A percentile compares a stretch with the other conserved stretches of the same genome.
phyloP scores from a whole-genome alignment of 1,140 invertebrate species.

The Hermatobates lingyangjiaoensis region DNA sequence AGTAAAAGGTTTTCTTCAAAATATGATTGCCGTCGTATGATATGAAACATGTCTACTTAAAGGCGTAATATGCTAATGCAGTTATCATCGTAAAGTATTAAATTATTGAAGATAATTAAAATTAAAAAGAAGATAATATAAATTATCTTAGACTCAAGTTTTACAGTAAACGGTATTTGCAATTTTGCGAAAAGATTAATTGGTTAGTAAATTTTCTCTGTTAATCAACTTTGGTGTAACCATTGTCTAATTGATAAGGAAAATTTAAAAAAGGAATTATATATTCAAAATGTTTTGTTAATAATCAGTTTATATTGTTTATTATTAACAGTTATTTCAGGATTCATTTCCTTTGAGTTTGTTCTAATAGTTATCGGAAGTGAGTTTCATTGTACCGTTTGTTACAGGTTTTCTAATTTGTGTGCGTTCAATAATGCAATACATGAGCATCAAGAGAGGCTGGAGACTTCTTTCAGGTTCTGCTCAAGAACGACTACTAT shows the following conservation, averaged over 20 bases:
- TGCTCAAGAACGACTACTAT: conserved; percentile 64
- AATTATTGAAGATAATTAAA: too few species aligned
- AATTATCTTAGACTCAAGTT: too few species aligned
- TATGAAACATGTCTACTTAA: too few species aligned
- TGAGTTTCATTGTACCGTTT: conserved; percentile 2
- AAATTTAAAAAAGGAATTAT: background rate
- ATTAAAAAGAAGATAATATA: too few species aligned
- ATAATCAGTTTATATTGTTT: background rate
- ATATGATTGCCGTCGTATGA: too few species aligned
- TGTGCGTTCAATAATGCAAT: conserved; percentile 69
- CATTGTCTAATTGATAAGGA: background rate
- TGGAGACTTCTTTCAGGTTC: conserved; percentile 69
- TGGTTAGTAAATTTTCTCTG: too few species aligned
- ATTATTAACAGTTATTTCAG: background rate
- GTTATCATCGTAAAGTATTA: too few species aligned
- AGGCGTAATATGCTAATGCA: too few species aligned
- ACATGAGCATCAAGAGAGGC: conserved; percentile 72
- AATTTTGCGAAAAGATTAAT: too few species aligned
- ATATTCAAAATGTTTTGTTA: background rate
- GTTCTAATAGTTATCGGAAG: background rate
- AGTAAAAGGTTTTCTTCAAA: too few species aligned
- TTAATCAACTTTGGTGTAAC: background rate
- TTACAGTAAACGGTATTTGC: too few species aligned
- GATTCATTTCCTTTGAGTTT: conserved; percentile 1
- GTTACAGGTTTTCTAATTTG: conserved; percentile 61